Base-by-base conservation (phyloP, 2,113 vertebrate genomes). In the Microcebus jonahi region DNA sequence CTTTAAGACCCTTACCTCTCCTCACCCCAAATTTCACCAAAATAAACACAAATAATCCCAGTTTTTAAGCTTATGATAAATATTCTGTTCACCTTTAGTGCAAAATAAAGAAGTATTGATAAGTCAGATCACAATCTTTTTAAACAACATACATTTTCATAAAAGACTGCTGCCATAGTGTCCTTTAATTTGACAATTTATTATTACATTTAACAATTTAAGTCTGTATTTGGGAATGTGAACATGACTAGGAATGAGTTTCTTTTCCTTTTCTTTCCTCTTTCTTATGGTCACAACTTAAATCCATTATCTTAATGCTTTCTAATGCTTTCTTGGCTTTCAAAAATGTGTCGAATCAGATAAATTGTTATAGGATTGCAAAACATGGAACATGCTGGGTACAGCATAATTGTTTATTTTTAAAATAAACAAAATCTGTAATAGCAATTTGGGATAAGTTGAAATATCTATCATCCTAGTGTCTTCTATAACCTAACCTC, bases 371-470 rank as follows among this genome's bases (percentile, higher is more conserved):
- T 2, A 92, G 31, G 11, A 65, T n/a, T 75, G 10, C 13, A 88
- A 90, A 97, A 59, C 9, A 63, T 55, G n/a, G 23, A 63, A 31
- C 29, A 81, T 70, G 81, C 65, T 14, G 21, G 39, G 2, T 88
- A 68, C 1, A 48, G 0, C 50, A 68, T 87, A 83, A 79, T 55
- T 93, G n/a, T 94, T 96, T 92, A 94, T 81, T 88, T 36, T 86
- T 81, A 91, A 82, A 59, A 65, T 87, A 87, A 91, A 87, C 36
- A 88, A 68, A 96, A 48, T 92, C 84, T 94, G 55, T 59, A 93
- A 88, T 57, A 79, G 25, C 79, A 90, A 77, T 68, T 93, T 36
- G 13, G 21, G 10, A 91, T 92, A 91, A 36, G 31, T 84, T 77
- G 55, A 12, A 97, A 90, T 82, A 65, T 34, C 67, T 95, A 20